Evolutionary conservation across 2,888 invertebrate species (phyloP), one percentile per base, ranked within the genome.

Genomic region (Sericinus montela): DNA sequence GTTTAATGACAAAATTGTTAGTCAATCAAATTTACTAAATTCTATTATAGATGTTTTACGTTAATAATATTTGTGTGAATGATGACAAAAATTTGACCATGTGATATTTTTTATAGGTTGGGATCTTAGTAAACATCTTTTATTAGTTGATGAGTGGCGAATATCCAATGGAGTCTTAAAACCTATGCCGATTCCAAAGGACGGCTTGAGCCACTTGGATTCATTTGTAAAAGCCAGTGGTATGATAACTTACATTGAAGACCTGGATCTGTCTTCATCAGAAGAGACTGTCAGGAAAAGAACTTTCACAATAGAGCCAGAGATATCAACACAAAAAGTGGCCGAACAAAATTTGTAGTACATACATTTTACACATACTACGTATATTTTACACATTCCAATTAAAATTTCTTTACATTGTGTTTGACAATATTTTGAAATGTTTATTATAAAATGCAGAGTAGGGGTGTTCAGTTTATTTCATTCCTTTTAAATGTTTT

Each of bases 71-170:
- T n/a, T n/a, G n/a, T n/a, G n/a, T n/a, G n/a, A n/a, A n/a, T n/a
- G n/a, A n/a, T n/a, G n/a, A n/a, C n/a, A n/a, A n/a, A 19, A 3
- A 5, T 19, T 19, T 19, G 3, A 19, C 5, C 5, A 3, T 19
- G 19, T 19, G 19, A 19, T 19, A 19, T 48, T 51, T 45, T 49
- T 55, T 55, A 52, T 65, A 93, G 93, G 91, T 40, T 93, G 93
- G 93, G 78, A 83, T 44, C 74, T 90, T 13, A 81, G 80, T 41
- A 88, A 85, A 53, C 92, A 92, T 70, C 77, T 92, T 16, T 62
- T 93, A 16, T 72, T 90, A 42, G 81, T 91, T 1, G 91, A 91
- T 42, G 90, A 91, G 65, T 93, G 92, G 90, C 89, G 92, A 10
- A 28, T 79, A 23, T 60, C 56, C 44, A 54, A 52, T 7, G 51